Evolutionary conservation across 2,888 invertebrate genomes (phyloP), one percentile per base, ranked within the genome.

Genomic region (Plutella xylostella): DNA sequence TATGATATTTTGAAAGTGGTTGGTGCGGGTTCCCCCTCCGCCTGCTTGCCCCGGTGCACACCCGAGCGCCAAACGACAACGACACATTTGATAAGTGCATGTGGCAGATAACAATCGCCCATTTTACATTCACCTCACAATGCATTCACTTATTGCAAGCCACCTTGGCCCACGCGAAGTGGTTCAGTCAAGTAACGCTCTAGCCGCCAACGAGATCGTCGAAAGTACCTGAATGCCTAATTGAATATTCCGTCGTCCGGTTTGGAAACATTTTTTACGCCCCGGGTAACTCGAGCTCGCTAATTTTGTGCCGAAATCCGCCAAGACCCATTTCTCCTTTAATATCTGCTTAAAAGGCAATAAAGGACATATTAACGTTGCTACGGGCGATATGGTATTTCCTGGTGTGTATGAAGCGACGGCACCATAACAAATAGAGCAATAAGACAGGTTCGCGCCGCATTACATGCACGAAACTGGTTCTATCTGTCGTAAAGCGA

Each of bases 141-240:
- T 39, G 41, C 41, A 44, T 44, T 47, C 43, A 77, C 78, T 77
- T 70, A 45, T 43, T 59, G 58, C 56, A 47, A 61, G 63, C 63
- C 61, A 68, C 78, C 79, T 82, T 80, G 79, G 75, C 75, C 78
- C 71, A 74, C 66, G 72, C 82, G 73, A 79, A 75, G 80, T 76
- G 73, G 75, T 72, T 75, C 69, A 74, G 74, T 77, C 70, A 72
- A 76, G 72, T 70, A 72, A 66, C 59, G 61, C 55, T 59, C 60
- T 69, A 70, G 68, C 72, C 63, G 59, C 77, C 77, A 78, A 76
- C 76, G 70, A 72, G 70, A 60, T 65, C 61, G 61, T 68, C 61
- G 78, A 79, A 78, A 78, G 77, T 74, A 61, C 65, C 70, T 70
- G n/a, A n/a, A n/a, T n/a, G n/a, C n/a, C n/a, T n/a, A n/a, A n/a